These are phyloP conservation scores for Eudemis profundana DNA, from an alignment of 2,888 invertebrate genomes.

Conservation along the genomic window DNA sequence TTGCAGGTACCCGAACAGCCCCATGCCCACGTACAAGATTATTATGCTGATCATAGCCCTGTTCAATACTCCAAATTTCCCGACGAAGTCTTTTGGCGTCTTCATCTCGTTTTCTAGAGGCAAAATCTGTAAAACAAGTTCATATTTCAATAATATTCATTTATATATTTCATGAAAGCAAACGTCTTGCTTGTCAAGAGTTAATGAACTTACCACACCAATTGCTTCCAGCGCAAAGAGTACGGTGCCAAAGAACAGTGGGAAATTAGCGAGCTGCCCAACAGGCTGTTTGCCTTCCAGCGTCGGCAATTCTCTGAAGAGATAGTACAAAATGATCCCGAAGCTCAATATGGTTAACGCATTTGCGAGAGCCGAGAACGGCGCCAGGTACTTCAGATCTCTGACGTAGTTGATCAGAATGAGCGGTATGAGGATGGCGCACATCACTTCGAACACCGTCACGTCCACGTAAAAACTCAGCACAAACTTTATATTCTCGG, in stretches of 20 bases:
- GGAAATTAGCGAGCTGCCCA: slow-evolving; percentile 89
- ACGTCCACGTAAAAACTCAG: slow-evolving; percentile 80
- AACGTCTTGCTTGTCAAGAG: neutral
- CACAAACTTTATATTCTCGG: slow-evolving; percentile 92
- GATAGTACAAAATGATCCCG: slow-evolving; percentile 93
- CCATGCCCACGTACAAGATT: slow-evolving; percentile 93
- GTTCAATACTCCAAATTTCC: slow-evolving; percentile 93
- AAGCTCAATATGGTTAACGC: slow-evolving; percentile 93
- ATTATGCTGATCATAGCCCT: slow-evolving; percentile 93
- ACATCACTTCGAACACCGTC: slow-evolving; percentile 88
- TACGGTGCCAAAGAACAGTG: slow-evolving; percentile 98
- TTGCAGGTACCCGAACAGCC: slow-evolving; percentile 95
- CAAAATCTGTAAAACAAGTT: slow-evolving; percentile 88
- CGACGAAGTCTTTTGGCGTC: slow-evolving; percentile 92
- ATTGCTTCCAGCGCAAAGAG: slow-evolving; percentile 98
- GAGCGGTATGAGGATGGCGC: slow-evolving; percentile 89
- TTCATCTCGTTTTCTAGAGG: slow-evolving; percentile 98
- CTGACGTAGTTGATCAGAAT: slow-evolving; percentile 93
- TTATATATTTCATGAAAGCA: neutral
- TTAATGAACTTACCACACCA: slow-evolving; percentile 88
- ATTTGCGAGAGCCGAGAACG: slow-evolving; percentile 96
- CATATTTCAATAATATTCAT: neutral
- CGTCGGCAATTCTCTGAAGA: slow-evolving; percentile 89
- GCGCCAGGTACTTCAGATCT: slow-evolving; percentile 94
- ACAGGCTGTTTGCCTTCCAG: slow-evolving; percentile 87